Conservation (phyloP, 2,888 invertebrate genomes). For the Sepioteuthis lessoniana region DNA sequence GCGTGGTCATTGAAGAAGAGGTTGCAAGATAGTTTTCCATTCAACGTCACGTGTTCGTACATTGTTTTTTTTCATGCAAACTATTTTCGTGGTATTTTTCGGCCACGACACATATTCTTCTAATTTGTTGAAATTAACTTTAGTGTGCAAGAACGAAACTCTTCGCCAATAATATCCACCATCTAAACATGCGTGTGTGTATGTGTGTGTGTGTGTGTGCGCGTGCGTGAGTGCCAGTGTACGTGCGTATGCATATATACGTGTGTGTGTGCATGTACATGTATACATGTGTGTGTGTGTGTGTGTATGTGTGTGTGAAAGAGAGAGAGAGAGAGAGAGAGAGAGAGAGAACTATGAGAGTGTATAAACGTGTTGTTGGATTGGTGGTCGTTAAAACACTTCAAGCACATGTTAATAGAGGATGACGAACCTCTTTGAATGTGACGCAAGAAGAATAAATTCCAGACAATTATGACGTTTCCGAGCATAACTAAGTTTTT, state of each 20-base stretch:
- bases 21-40: constrained; percentile 1
- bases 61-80: not conserved
- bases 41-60: not conserved
- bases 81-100: not conserved
- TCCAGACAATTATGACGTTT: not conserved
- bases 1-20: constrained; percentile 33
- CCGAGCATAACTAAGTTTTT: not conserved
- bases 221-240: too few species aligned
- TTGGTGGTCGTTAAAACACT: not conserved
- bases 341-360: not conserved
- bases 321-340: not conserved
- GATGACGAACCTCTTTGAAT: not conserved
- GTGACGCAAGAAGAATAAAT: not conserved
- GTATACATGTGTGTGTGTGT: not conserved
- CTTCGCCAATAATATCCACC: not conserved
- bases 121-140: not conserved
- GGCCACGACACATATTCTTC: not conserved
- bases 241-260: not conserved
- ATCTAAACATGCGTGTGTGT: not conserved
- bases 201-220: not conserved
- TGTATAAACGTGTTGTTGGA: not conserved
- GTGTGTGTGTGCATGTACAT: not conserved
- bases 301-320: not conserved
- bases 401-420: not conserved
- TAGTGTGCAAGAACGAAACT: not conserved